Evolutionary conservation across 2,888 invertebrate species (phyloP).

Genomic region (Tiphia femorata): DNA sequence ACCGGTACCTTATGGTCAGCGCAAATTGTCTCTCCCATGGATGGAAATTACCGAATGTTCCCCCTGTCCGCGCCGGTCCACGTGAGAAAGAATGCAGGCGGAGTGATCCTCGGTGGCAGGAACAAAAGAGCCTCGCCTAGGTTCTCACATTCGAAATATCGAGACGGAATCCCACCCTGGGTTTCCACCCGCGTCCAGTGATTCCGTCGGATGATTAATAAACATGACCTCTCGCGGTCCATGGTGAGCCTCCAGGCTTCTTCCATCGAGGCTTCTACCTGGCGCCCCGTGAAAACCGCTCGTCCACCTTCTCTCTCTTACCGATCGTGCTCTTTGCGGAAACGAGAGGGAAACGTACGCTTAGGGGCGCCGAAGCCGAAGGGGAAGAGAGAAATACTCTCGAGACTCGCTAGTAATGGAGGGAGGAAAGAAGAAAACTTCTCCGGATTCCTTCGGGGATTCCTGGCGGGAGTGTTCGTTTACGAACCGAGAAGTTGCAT

Average conservation of each 20-base stretch:
- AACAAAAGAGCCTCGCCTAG: background rate
- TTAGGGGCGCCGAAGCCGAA: background rate
- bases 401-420: slow-evolving; percentile 6
- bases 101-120: too few species aligned
- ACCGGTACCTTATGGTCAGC: too few species aligned
- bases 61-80: background rate
- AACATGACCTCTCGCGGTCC: background rate
- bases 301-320: too few species aligned
- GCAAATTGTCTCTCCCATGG: too few species aligned
- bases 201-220: slow-evolving; percentile 5
- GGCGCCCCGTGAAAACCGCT: too few species aligned
- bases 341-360: too few species aligned
- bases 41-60: too few species aligned
- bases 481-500: slow-evolving; percentile 65
- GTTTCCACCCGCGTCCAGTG: background rate
- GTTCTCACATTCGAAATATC: slow-evolving; percentile 1
- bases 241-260: too few species aligned
- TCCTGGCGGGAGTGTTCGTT: slow-evolving; percentile 56
- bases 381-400: too few species aligned
- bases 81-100: slow-evolving; percentile 1
- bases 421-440: slow-evolving; percentile 26
- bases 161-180: background rate
- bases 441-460: slow-evolving; percentile 46
- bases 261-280: too few species aligned
- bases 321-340: too few species aligned